Evolutionary conservation across 2,888 invertebrate genomes (phyloP).

Genomic region (Andricus quercusramuli): DNA sequence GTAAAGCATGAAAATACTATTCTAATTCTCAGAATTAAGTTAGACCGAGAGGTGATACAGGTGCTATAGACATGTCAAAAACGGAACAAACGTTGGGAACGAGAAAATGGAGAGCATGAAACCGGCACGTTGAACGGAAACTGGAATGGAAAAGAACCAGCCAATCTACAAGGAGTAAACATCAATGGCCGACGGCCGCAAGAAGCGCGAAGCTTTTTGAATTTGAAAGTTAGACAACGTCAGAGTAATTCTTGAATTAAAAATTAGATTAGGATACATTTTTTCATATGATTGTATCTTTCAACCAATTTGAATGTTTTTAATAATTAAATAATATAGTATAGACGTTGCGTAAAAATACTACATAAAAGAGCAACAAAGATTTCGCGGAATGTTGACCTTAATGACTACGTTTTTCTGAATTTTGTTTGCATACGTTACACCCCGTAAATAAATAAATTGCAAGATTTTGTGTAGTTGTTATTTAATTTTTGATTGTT

Average conservation of each 20-base stretch:
- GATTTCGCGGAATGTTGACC: too few species aligned
- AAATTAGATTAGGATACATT: background rate
- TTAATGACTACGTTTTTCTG: too few species aligned
- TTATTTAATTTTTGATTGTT: too few species aligned
- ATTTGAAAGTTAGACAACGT: background rate
- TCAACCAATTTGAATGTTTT: too few species aligned
- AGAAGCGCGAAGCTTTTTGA: background rate
- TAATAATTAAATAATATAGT: too few species aligned
- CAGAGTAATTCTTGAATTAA: background rate
- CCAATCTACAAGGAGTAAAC: conserved; percentile 11
- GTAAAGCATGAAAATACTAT: conserved; percentile 48
- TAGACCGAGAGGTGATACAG: conserved; percentile 51
- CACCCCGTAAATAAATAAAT: too few species aligned
- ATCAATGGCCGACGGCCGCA: conserved; percentile 6
- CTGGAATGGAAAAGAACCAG: conserved; percentile 7
- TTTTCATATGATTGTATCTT: background rate
- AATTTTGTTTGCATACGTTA: too few species aligned
- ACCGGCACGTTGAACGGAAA: background rate
- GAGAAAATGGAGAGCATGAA: conserved; percentile 34
- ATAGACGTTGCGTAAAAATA: too few species aligned
- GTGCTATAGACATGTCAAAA: conserved; percentile 54
- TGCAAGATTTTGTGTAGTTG: too few species aligned
- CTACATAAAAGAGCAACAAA: too few species aligned
- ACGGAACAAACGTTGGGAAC: conserved; percentile 53
- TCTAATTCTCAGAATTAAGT: conserved; percentile 49